phyloP scores from a whole-genome alignment of 2,888 invertebrate species.

The Andrena camellia region DNA sequence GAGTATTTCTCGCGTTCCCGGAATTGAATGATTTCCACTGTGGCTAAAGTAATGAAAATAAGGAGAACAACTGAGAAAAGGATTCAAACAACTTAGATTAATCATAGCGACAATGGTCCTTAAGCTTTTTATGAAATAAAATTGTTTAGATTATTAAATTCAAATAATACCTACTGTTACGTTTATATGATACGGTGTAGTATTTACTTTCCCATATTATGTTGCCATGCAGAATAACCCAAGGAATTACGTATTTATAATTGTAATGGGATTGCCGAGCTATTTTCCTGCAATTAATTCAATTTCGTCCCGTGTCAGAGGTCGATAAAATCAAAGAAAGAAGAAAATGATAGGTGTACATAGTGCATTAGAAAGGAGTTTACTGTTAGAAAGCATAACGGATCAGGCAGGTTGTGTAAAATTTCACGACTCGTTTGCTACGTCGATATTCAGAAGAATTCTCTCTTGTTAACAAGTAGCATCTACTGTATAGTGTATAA shows the following conservation, averaged over 20 bases:
- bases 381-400: conserved; percentile 60
- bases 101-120: too few relatives aligned
- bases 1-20: conserved; percentile 16
- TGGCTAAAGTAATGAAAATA: background rate
- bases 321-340: background rate
- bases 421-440: conserved; percentile 40
- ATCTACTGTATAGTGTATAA: conserved; percentile 2
- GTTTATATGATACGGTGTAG: too few relatives aligned
- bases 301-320: background rate
- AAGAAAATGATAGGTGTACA: conserved; percentile 18
- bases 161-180: too few relatives aligned
- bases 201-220: too few relatives aligned
- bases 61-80: background rate
- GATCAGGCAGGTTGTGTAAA: conserved; percentile 13
- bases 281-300: background rate
- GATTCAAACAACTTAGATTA: too few relatives aligned
- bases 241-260: background rate
- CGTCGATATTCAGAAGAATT: conserved; percentile 31
- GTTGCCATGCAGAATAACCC: too few relatives aligned
- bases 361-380: conserved; percentile 44
- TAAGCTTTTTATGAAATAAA: too few relatives aligned
- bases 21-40: background rate
- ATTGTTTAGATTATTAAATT: too few relatives aligned
- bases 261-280: background rate
- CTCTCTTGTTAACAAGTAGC: conserved; percentile 15